phyloP scores from a whole-genome alignment of 2,888 invertebrate species.

The Hypomecis atomaria region DNA sequence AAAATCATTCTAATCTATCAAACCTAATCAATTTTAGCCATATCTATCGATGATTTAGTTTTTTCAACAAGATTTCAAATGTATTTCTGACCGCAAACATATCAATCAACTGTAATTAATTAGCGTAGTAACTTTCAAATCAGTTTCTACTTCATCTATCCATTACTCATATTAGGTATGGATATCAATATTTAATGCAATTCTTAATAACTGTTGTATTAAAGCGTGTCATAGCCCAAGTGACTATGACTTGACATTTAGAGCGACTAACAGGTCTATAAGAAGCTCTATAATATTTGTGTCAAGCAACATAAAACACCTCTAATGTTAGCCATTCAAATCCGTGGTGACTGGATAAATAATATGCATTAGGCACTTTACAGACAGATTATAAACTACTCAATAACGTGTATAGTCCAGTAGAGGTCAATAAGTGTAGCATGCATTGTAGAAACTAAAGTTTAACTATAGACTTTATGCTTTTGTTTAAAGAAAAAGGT shows the following conservation, averaged over 20 bases:
- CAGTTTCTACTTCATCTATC: constrained; percentile 28
- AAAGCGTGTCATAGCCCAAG: constrained; percentile 19
- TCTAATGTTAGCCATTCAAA: constrained; percentile 41
- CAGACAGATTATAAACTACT: constrained; percentile 40
- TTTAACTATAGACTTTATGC: not conserved
- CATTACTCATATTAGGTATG: constrained; percentile 33
- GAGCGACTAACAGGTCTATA: constrained; percentile 35
- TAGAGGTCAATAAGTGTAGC: not conserved
- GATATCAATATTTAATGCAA: constrained; percentile 28
- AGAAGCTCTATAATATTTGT: constrained; percentile 31
- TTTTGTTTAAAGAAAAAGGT: constrained; percentile 7
- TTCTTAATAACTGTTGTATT: constrained; percentile 31
- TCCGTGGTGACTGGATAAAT: constrained; percentile 45
- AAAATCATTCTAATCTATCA: constrained; percentile 21
- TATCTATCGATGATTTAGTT: constrained; percentile 24
- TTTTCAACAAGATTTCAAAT: constrained; percentile 14
- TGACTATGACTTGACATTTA: constrained; percentile 34
- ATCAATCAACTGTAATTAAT: constrained; percentile 39
- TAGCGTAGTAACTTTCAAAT: constrained; percentile 37
- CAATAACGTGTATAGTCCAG: constrained; percentile 43
- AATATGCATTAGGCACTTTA: constrained; percentile 41
- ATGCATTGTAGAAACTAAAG: not conserved
- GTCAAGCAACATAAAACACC: constrained; percentile 39
- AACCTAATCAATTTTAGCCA: constrained; percentile 21
- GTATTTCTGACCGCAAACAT: constrained; percentile 29